Conservation (phyloP, 2,113 vertebrate species). For the Carassius gibelio region DNA sequence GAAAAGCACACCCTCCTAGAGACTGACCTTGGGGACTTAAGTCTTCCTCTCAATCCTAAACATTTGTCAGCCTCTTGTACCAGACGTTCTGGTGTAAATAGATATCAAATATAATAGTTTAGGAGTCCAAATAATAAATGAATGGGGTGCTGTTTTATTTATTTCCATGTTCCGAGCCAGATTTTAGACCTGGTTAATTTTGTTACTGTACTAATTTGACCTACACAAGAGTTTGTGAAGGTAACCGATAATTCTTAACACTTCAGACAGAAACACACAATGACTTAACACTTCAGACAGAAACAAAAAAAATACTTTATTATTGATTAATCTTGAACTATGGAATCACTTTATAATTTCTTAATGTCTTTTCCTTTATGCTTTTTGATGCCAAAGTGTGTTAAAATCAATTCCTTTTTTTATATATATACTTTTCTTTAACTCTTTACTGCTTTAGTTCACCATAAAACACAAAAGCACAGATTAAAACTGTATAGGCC, state of each 20-base stretch:
- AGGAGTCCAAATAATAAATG: constrained; percentile 13
- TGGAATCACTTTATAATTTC: constrained; percentile 9
- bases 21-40: constrained; percentile 16
- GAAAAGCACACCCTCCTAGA: constrained; percentile 34
- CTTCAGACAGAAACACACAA: neutral
- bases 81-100: neutral
- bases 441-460: neutral
- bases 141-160: constrained; percentile 33
- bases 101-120: constrained; percentile 23
- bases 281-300: neutral
- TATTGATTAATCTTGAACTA: neutral
- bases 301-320: constrained; percentile 3
- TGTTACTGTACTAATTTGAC: neutral
- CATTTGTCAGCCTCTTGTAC: neutral
- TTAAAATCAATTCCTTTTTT: constrained; percentile 39
- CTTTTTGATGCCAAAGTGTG: constrained; percentile 24
- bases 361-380: neutral
- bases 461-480: constrained; percentile 7
- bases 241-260: neutral
- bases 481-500: constrained; percentile 1
- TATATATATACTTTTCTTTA: neutral
- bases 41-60: constrained; percentile 7
- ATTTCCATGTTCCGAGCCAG: constrained; percentile 27
- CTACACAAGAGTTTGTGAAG: constrained; percentile 27
- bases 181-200: constrained; percentile 10